Evolutionary conservation across 2,113 vertebrate genomes (phyloP), one percentile per base, ranked within the genome.

Genomic region (Hemiprocne comata): DNA sequence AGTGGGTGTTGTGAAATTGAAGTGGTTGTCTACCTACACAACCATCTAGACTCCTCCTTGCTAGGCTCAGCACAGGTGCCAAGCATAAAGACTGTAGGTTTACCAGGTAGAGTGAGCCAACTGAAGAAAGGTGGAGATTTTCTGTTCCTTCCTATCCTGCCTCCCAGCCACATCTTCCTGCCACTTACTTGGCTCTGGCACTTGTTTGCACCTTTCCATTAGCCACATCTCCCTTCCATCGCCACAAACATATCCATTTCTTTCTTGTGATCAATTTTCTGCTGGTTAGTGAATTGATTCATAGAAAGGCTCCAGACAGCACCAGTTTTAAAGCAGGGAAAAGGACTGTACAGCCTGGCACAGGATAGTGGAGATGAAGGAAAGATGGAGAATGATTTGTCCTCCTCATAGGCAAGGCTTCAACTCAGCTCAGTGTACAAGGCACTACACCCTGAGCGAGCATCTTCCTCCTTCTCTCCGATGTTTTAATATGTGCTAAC

Each of bases 401-500:
- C 31, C 62, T 78, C 1, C 2, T 86, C 42, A 81, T n/a, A 55
- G 26, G 40, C 26, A 72, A 75, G 70, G 34, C 29, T 84, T 84
- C 36, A 74, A 77, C 44, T 24, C 67, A 83, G 16, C 26, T 81
- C 48, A 31, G 46, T 23, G 9, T 58, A 67, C 29, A 48, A 53
- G 33, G 34, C 44, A 58, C 53, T 71, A 31, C 13, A 38, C 44
- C 33, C 69, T 13, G 6, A 64, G 38, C 0, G 5, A 94, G 48
- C 73, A 89, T 57, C 91, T 81, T 86, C 62, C 75, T 72, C 80
- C 29, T 55, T 62, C 83, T 65, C 90, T 90, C 50, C 8, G 1
- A n/a, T 57, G 55, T 61, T 90, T 84, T 89, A 87, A 81, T 95
- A 84, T 9, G 76, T 91, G 84, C 53, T 82, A 93, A 94, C 61